Conservation (phyloP, 2,797 vertebrate species). For the Poeciliopsis gracilis region DNA sequence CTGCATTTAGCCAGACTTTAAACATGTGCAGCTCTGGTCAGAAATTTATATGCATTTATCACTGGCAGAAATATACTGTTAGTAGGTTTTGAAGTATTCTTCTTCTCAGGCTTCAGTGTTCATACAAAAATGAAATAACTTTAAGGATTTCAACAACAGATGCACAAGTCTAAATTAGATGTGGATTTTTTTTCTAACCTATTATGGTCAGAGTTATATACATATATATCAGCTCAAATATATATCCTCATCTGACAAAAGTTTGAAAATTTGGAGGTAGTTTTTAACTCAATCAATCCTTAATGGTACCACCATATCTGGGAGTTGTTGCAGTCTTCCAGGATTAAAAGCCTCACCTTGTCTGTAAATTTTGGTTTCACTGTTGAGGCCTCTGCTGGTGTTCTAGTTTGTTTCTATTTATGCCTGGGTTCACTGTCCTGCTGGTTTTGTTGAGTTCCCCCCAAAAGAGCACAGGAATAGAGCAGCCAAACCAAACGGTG, state of each 20-base stretch:
- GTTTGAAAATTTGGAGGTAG: not conserved
- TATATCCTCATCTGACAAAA: not conserved
- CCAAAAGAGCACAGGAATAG: not conserved
- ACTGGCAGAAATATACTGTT: not conserved
- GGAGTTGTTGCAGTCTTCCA: not conserved
- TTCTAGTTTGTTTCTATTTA: no score
- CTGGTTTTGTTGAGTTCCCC: no score
- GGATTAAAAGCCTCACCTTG: not conserved
- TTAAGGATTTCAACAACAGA: not conserved
- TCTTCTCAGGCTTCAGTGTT: not conserved
- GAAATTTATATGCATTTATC: not conserved
- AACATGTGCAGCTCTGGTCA: not conserved
- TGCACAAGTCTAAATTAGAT: not conserved
- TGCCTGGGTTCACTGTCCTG: no score
- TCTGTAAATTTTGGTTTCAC: no score
- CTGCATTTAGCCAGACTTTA: constrained; percentile 14
- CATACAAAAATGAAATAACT: not conserved
- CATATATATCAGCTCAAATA: not conserved
- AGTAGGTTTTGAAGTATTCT: not conserved
- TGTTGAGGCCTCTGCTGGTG: no score
- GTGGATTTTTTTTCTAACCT: not conserved
- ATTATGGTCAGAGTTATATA: not conserved
- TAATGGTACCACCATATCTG: not conserved
- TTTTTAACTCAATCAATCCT: not conserved
- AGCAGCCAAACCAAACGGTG: not conserved